Conservation (phyloP, 2,113 vertebrate species). For the crab-eating macaque (Macaca fascicularis) region DNA sequence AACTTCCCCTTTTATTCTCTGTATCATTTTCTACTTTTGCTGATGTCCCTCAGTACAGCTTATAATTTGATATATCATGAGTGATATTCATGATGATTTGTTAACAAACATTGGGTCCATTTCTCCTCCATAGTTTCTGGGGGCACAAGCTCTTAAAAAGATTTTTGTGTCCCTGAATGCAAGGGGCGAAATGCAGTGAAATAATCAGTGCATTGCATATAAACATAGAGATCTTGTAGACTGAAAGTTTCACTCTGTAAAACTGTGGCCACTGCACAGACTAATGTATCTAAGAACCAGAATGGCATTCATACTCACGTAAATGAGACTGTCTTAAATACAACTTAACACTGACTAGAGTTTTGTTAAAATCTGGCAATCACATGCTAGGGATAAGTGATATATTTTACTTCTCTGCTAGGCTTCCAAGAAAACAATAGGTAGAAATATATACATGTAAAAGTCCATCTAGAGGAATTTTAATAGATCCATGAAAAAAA, state of each 20-base stretch:
- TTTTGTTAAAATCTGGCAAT: conserved; percentile 40
- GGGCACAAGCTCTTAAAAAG: not conserved
- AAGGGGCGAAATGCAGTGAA: not conserved
- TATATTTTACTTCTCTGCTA: conserved; percentile 9
- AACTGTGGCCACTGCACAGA: not conserved
- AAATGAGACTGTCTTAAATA: not conserved
- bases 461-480: conserved; percentile 26
- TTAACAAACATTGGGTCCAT: not conserved
- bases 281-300: not conserved
- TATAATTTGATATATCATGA: not conserved
- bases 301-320: not conserved
- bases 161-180: not conserved
- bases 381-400: not conserved
- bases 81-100: not conserved
- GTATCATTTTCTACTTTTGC: not conserved
- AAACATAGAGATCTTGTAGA: not conserved
- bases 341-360: not conserved
- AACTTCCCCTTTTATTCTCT: not conserved
- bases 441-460: not conserved
- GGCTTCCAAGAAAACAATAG: not conserved
- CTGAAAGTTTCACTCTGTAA: not conserved
- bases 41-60: not conserved
- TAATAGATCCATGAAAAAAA: conserved; percentile 21
- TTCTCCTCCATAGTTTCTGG: not conserved
- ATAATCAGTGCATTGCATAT: fast-evolving